phyloP scores from a whole-genome alignment of 2,797 vertebrate species.

The Amniataba percoides region DNA sequence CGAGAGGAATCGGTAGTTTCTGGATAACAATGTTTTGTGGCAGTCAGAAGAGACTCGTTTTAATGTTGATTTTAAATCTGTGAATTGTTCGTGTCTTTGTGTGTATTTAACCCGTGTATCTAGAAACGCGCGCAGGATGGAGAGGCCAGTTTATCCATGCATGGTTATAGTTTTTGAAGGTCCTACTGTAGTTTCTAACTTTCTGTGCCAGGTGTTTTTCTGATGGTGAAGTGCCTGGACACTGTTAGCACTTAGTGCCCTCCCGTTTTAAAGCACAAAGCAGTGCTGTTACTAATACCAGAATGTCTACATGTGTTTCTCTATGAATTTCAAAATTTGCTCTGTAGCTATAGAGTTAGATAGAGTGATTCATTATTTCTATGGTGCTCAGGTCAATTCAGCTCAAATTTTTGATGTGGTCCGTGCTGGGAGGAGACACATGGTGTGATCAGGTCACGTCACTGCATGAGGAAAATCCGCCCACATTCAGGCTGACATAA shows the following conservation, averaged over 20 bases:
- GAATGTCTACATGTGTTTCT: constrained; percentile 65
- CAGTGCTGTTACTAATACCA: constrained; percentile 65
- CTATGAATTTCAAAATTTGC: constrained; percentile 54
- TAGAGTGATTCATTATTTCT: constrained; percentile 68
- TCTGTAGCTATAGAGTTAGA: constrained; percentile 70
- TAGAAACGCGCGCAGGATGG: constrained; percentile 71
- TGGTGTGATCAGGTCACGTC: constrained; percentile 67
- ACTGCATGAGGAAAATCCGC: constrained; percentile 70
- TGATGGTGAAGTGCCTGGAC: constrained; percentile 77
- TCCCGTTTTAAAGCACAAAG: constrained; percentile 66
- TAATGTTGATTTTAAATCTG: constrained; percentile 75
- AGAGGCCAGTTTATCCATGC: constrained; percentile 72
- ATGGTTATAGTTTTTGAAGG: constrained; percentile 78
- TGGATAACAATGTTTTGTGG: constrained; percentile 66
- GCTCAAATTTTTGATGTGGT: constrained; percentile 56
- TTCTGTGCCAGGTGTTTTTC: constrained; percentile 76
- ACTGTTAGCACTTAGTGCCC: constrained; percentile 76
- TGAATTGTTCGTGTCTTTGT: constrained; percentile 80
- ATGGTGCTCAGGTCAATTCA: constrained; percentile 78
- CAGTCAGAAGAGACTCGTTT: constrained; percentile 74
- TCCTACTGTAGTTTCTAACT: constrained; percentile 73
- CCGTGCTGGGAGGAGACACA: constrained; percentile 59
- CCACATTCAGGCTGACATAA: constrained; percentile 24
- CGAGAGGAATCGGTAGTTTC: constrained; percentile 70
- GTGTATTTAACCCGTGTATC: constrained; percentile 75